Evolutionary conservation across 2,113 vertebrate genomes (phyloP).

Genomic region (Osmerus mordax): DNA sequence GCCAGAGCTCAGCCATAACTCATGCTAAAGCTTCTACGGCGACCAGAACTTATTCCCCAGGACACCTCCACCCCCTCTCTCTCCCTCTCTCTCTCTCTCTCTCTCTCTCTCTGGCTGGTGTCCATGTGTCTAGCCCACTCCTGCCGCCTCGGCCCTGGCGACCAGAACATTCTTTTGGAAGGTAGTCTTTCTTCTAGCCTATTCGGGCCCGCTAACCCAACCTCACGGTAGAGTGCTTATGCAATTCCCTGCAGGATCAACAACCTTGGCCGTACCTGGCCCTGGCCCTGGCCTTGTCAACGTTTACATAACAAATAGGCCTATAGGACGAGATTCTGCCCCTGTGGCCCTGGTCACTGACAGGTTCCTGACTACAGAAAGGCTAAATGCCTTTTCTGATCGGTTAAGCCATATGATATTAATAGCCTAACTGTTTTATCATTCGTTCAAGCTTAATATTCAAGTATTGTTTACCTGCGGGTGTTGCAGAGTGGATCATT

Average conservation of each 20-base stretch:
- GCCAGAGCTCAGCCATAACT: conserved; percentile 38
- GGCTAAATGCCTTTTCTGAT: background rate
- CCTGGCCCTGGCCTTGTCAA: conserved; percentile 25
- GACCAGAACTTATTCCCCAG: conserved; percentile 20
- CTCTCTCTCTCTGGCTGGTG: background rate
- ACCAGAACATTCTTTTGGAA: conserved; percentile 39
- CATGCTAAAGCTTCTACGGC: conserved; percentile 18
- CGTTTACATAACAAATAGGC: conserved; percentile 66
- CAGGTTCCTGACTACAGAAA: background rate
- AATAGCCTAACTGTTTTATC: no score
- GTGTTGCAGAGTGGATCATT: background rate
- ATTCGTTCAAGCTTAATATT: no score
- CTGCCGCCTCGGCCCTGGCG: conserved; percentile 5
- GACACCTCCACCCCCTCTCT: conserved; percentile 24
- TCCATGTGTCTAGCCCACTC: background rate
- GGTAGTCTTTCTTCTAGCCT: conserved; percentile 29
- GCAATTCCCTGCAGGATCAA: conserved; percentile 55
- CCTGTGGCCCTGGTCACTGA: background rate
- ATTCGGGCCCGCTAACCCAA: conserved; percentile 34
- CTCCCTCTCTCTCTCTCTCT: conserved; percentile 5
- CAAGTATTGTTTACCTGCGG: no score
- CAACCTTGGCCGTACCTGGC: conserved; percentile 43
- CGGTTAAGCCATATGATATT: background rate
- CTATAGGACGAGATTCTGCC: conserved; percentile 28
- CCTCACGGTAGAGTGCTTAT: conserved; percentile 49